These are phyloP conservation scores for Mythimna pallens DNA, from an alignment of 2,888 invertebrate species.

Conservation along the genomic window DNA sequence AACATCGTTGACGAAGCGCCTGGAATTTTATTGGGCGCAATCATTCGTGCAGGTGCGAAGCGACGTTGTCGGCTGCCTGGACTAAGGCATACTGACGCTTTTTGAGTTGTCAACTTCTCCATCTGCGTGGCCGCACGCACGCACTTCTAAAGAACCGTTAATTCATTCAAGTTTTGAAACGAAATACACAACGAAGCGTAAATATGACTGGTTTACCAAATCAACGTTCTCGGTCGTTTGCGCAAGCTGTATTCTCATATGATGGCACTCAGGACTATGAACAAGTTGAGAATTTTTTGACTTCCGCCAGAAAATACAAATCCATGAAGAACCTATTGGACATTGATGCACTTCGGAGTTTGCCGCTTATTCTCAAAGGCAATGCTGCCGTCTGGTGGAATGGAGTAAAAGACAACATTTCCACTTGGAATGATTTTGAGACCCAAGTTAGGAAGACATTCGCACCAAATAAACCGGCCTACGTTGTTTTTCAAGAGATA, in stretches of 20 bases:
- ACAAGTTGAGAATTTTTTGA: conserved; percentile 35
- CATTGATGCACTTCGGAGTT: conserved; percentile 41
- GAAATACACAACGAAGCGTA: not conserved
- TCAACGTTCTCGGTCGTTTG: conserved; percentile 50
- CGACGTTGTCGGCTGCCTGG: not conserved
- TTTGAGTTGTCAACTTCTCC: conserved; percentile 33
- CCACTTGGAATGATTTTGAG: conserved; percentile 53
- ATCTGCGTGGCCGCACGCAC: not conserved
- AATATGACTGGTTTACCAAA: conserved; percentile 28
- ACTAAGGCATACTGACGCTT: not conserved
- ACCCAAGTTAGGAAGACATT: conserved; percentile 26
- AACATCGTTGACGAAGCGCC: conserved; percentile 4
- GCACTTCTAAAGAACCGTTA: not conserved
- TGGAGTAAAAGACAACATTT: conserved; percentile 25
- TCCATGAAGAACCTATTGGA: conserved; percentile 45
- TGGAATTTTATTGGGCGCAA: not conserved
- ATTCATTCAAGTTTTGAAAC: not conserved
- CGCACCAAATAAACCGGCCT: conserved; percentile 40
- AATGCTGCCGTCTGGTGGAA: conserved; percentile 54
- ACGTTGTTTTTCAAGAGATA: conserved; percentile 42
- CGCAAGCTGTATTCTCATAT: conserved; percentile 42
- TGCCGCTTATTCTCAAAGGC: conserved; percentile 44
- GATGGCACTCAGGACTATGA: conserved; percentile 47
- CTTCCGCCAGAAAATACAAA: conserved; percentile 44
- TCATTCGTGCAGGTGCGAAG: not conserved